Percentiles rank a stretch among this genome's conserved stretches.
Conservation (phyloP, 2,888 invertebrate genomes). For the Conus canariensis region DNA sequence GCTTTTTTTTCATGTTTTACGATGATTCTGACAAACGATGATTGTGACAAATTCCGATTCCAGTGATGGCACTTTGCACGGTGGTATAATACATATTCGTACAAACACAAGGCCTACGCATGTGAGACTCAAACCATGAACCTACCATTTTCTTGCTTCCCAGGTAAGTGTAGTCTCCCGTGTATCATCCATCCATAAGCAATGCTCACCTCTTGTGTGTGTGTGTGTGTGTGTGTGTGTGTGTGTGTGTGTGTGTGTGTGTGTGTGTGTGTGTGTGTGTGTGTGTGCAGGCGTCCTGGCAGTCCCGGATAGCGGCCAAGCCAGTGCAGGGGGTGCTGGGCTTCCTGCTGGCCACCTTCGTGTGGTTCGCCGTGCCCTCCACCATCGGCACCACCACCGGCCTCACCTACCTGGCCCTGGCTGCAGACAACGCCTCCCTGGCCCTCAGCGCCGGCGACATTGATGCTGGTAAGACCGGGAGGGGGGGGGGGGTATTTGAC, state of each 20-base stretch:
- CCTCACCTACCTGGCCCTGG: constrained; percentile 67
- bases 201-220: not conserved
- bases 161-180: too few relatives aligned
- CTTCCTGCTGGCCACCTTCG: constrained; percentile 71
- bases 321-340: constrained; percentile 71
- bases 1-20: too few relatives aligned
- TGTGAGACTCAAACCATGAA: too few relatives aligned
- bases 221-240: not conserved
- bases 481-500: not conserved
- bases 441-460: constrained; percentile 55
- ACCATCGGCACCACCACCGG: constrained; percentile 70
- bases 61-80: too few relatives aligned
- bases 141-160: too few relatives aligned
- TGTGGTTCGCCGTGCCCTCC: constrained; percentile 74
- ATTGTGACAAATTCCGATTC: too few relatives aligned
- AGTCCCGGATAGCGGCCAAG: constrained; percentile 75
- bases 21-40: too few relatives aligned
- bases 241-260: not conserved
- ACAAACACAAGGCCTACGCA: too few relatives aligned
- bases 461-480: constrained; percentile 58
- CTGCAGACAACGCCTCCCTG: constrained; percentile 52
- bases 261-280: not conserved
- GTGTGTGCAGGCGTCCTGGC: constrained; percentile 70
- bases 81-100: too few relatives aligned
- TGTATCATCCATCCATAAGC: too few relatives aligned